Conservation (phyloP, 2,888 invertebrate genomes). For the Hirtodrosophila histrioides region DNA sequence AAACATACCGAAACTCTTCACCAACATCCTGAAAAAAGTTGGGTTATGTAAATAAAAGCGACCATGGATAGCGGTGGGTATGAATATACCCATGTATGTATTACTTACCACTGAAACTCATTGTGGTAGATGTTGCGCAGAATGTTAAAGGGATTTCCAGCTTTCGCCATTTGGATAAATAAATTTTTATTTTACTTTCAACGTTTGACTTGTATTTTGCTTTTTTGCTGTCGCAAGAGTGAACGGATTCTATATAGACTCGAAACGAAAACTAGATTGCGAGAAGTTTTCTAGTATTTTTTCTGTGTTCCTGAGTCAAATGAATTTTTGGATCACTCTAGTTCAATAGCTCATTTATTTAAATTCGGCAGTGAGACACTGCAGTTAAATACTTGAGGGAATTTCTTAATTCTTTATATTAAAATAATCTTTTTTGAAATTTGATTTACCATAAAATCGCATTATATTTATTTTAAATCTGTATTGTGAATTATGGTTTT, state of each 20-base stretch:
- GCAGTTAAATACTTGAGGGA: too few relatives aligned
- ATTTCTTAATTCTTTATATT: too few relatives aligned
- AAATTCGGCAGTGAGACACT: too few relatives aligned
- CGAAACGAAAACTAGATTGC: constrained; percentile 25
- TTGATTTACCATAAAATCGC: too few relatives aligned
- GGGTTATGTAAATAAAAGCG: constrained; percentile 54
- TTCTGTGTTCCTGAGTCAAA: background rate
- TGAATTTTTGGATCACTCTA: constrained; percentile 4
- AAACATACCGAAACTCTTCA: constrained; percentile 92
- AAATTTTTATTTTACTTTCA: constrained; percentile 22
- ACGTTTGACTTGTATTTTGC: constrained; percentile 15
- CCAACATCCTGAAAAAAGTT: constrained; percentile 87
- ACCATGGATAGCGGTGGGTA: background rate
- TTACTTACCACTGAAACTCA: constrained; percentile 90
- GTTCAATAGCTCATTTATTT: too few relatives aligned
- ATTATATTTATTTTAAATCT: too few relatives aligned
- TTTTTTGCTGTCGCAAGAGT: constrained; percentile 24
- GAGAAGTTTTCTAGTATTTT: constrained; percentile 13
- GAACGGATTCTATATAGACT: constrained; percentile 16
- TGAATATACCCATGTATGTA: background rate
- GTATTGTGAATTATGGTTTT: too few relatives aligned
- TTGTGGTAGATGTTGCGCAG: constrained; percentile 89
- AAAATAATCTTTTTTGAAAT: too few relatives aligned
- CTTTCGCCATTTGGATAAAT: constrained; percentile 86
- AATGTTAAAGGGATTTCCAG: constrained; percentile 85